Evolutionary conservation across 2,797 vertebrate genomes (phyloP), one percentile per base, ranked within the genome.

Genomic region (Phylloscopus collybita): DNA sequence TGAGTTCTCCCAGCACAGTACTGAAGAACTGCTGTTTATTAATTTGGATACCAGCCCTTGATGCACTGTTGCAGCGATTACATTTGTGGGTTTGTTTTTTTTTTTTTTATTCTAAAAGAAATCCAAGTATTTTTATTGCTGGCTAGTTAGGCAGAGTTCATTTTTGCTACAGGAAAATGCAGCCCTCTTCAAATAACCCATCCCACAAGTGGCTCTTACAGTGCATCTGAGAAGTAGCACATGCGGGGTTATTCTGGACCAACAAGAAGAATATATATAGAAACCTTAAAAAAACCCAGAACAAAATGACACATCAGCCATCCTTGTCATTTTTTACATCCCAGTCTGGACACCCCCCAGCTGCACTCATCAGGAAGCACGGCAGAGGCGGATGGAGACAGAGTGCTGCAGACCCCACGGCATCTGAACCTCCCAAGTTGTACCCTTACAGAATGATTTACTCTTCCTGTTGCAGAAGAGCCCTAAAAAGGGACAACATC

Each of bases 41-140:
- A 19, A 45, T 56, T 60, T 60, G 61, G 32, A 73, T 36, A 44
- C 21, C 74, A 92, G 51, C 19, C 38, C 47, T 51, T 44, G 23
- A 71, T 12, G 30, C 40, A 32, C 26, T 21, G 44, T 11, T 76
- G 65, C 30, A 87, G n/a, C 47, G 78, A 81, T 44, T 32, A 49
- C 27, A 57, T 36, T 49, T 36, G 42, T 0, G 0, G 15, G 10
- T 1, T 5, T 74, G 10, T 1, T 4, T 74, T 50, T 54, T 4
- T 74, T 50, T 54, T 40, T 25, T 5, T 3, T 8, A 30, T n/a
- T 74, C 40, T 51, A 19, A 57, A 92, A 42, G 6, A 79, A 86
- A 86, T 45, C 8, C 50, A 64, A 18, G 3, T 38, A 26, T 54
- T 75, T 79, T 82, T 92, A 60, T 60, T 60, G 42, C 64, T 75